Evolutionary conservation across 2,888 invertebrate genomes (phyloP).

Genomic region (Ormyrus nitidulus): DNA sequence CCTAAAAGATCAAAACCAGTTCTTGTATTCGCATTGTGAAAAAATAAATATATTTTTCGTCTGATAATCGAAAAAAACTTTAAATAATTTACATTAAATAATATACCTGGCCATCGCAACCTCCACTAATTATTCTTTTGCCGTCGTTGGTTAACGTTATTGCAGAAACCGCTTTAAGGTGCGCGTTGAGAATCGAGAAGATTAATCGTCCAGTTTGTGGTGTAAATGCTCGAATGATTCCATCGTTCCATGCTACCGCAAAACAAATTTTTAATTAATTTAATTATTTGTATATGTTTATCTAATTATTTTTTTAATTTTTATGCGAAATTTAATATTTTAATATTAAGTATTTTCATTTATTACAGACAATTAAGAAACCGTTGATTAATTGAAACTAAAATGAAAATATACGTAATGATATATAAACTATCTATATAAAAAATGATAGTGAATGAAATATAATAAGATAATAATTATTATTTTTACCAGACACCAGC

Average conservation of each 20-base stretch:
- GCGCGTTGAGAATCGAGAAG: slow-evolving; percentile 91
- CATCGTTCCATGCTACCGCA: slow-evolving; percentile 86
- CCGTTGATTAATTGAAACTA: background rate
- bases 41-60: background rate
- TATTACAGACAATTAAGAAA: background rate
- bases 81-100: background rate
- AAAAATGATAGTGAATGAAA: background rate
- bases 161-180: slow-evolving; percentile 92
- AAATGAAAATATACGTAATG: background rate
- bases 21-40: background rate
- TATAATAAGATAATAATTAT: background rate
- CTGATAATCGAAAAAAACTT: too few relatives aligned
- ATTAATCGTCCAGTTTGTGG: slow-evolving; percentile 88
- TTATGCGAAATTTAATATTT: background rate
- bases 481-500: slow-evolving; percentile 82
- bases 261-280: too few relatives aligned
- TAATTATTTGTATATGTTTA: background rate
- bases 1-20: slow-evolving; percentile 71
- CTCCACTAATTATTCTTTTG: slow-evolving; percentile 88
- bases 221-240: slow-evolving; percentile 87
- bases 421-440: background rate
- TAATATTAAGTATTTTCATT: background rate
- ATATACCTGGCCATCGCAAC: slow-evolving; percentile 91
- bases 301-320: slow-evolving; percentile 6
- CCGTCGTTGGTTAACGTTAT: slow-evolving; percentile 85